Conservation (phyloP, 2,797 vertebrate genomes). For the Sciurus carolinensis region DNA sequence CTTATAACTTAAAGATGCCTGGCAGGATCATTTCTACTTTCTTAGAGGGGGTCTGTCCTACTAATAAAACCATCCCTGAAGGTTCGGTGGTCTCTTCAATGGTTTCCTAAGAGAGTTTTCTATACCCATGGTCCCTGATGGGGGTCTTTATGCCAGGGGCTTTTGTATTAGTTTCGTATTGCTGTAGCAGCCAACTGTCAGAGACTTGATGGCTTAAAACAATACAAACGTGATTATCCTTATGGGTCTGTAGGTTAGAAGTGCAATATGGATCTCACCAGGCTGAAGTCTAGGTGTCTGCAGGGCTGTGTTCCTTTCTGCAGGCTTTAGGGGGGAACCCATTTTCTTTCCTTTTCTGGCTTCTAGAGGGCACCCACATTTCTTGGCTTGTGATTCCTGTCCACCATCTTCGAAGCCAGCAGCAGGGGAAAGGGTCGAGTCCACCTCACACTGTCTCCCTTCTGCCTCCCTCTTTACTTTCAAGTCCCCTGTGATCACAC, state of each 20-base stretch:
- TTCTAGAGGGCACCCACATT: not conserved
- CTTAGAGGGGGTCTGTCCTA: not conserved
- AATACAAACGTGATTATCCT: not conserved
- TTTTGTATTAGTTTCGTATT: conserved; percentile 26
- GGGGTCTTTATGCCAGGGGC: not conserved
- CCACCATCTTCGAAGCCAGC: not conserved
- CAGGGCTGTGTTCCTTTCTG: not conserved
- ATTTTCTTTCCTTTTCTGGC: not conserved
- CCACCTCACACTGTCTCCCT: not conserved
- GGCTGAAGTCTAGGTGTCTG: conserved; percentile 6
- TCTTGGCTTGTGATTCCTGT: not conserved
- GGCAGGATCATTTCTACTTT: conserved; percentile 33
- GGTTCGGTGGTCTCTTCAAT: not conserved
- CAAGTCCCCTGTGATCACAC: not conserved
- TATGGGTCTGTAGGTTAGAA: not conserved
- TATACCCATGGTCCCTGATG: not conserved
- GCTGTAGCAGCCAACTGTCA: not conserved
- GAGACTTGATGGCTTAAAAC: not conserved
- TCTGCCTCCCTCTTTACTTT: not conserved
- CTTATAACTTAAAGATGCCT: not conserved
- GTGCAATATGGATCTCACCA: not conserved
- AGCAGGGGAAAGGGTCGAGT: not conserved
- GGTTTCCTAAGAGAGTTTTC: not conserved
- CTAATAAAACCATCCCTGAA: not conserved
- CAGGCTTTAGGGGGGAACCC: not conserved